phyloP scores from a whole-genome alignment of 2,888 invertebrate species.

The Tetranychus truncatus region DNA sequence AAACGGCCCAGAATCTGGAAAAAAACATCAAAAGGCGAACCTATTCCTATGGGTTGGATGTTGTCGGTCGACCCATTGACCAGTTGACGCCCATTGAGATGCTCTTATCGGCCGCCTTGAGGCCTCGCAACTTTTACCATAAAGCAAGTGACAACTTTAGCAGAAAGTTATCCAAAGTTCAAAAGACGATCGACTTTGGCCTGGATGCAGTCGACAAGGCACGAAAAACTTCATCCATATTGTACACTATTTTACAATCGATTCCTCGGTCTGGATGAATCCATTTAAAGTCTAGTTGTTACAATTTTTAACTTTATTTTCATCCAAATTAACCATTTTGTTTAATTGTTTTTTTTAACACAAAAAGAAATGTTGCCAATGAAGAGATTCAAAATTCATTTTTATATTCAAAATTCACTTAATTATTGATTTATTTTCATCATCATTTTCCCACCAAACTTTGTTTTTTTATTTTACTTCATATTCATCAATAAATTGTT shows the following conservation, averaged over 20 bases:
- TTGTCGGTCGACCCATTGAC: background rate
- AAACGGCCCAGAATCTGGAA: background rate
- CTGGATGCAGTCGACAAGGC: background rate
- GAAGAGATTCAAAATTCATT: no score
- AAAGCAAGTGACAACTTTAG: background rate
- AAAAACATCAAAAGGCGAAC: background rate
- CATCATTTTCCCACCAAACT: no score
- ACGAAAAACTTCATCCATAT: background rate
- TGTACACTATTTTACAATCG: background rate
- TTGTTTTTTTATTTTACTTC: no score
- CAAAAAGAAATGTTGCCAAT: no score
- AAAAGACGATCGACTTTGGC: background rate
- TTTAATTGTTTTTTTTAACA: no score
- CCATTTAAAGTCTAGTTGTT: background rate
- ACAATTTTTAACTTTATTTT: no score
- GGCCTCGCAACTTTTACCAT: background rate
- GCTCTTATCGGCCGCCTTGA: background rate
- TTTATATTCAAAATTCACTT: no score
- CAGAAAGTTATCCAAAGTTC: background rate
- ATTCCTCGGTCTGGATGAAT: background rate
- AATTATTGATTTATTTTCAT: no score
- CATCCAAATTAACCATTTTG: no score
- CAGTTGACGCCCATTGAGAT: background rate
- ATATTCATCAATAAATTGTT: no score
- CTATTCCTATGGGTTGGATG: conserved; percentile 2